Percentiles rank a stretch among this genome's conserved stretches.
phyloP scores from a whole-genome alignment of 2,888 invertebrate genomes.

The Yponomeuta sedellus region DNA sequence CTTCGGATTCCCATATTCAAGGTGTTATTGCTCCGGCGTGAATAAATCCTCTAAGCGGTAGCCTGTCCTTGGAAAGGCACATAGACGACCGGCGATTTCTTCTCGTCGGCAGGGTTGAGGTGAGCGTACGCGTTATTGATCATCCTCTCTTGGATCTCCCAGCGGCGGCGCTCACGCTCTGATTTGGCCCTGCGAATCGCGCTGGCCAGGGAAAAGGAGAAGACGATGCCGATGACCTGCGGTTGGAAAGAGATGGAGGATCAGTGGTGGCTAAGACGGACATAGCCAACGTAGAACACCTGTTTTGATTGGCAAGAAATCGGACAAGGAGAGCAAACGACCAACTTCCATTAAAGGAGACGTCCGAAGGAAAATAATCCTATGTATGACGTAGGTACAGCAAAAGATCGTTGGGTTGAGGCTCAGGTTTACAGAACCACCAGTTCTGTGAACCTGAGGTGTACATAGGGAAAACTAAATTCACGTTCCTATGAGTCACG shows the following conservation, averaged over 20 bases:
- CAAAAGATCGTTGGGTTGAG: no score
- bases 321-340: background rate
- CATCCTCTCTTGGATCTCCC: constrained; percentile 80
- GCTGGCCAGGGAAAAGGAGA: constrained; percentile 91
- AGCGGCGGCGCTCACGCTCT: constrained; percentile 81
- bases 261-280: background rate
- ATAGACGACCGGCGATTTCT: constrained; percentile 57
- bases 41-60: constrained; percentile 36
- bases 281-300: no score
- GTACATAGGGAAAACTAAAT: no score
- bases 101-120: constrained; percentile 55
- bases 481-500: no score
- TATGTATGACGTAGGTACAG: no score
- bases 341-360: no score
- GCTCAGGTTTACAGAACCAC: no score
- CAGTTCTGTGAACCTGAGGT: no score
- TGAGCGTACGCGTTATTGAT: constrained; percentile 71
- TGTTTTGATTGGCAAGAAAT: no score
- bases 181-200: constrained; percentile 88
- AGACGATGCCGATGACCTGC: constrained; percentile 89
- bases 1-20: background rate
- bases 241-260: constrained; percentile 31
- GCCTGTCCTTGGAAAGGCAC: constrained; percentile 70
- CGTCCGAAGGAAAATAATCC: background rate
- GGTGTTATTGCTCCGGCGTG: background rate